Percentiles rank a stretch among this genome's conserved stretches.
Conservation (phyloP, 1,140 invertebrate genomes). For the Glossosoma conforme region DNA sequence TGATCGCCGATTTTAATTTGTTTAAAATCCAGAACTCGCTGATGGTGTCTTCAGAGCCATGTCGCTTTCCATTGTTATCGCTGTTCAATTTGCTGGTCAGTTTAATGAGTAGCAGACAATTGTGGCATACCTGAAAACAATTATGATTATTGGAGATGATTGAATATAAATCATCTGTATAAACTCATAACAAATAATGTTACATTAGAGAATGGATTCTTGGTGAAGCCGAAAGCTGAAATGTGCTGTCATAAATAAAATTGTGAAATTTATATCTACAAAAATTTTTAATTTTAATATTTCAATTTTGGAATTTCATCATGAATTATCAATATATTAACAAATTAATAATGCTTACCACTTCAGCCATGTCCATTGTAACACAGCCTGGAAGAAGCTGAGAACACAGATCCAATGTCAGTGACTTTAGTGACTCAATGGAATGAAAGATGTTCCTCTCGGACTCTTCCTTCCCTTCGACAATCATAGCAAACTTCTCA, state of each 20-base stretch:
- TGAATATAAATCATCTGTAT: neutral
- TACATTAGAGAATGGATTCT: too few species aligned
- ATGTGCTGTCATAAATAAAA: too few species aligned
- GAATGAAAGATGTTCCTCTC: constrained; percentile 57
- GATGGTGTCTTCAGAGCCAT: constrained; percentile 33
- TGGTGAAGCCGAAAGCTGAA: too few species aligned
- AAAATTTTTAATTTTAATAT: constrained; percentile 53
- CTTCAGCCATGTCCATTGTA: constrained; percentile 58
- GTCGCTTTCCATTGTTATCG: constrained; percentile 7
- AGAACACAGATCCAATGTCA: constrained; percentile 67
- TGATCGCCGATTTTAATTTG: constrained; percentile 55
- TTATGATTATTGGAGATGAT: neutral
- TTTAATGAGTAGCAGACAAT: constrained; percentile 16
- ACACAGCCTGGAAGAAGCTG: constrained; percentile 62
- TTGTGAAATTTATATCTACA: constrained; percentile 40
- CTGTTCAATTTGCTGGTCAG: constrained; percentile 13
- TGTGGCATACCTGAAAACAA: constrained; percentile 26
- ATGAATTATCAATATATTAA: constrained; percentile 9
- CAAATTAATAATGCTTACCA: constrained; percentile 44
- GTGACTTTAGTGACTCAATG: constrained; percentile 54
- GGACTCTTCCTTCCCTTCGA: constrained; percentile 42
- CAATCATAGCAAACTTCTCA: constrained; percentile 52
- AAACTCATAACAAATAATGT: too few species aligned
- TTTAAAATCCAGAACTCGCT: constrained; percentile 53
- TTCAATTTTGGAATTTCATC: constrained; percentile 34